Evolutionary conservation across 2,113 vertebrate species (phyloP).

Genomic region (Prietella phreatophila): DNA sequence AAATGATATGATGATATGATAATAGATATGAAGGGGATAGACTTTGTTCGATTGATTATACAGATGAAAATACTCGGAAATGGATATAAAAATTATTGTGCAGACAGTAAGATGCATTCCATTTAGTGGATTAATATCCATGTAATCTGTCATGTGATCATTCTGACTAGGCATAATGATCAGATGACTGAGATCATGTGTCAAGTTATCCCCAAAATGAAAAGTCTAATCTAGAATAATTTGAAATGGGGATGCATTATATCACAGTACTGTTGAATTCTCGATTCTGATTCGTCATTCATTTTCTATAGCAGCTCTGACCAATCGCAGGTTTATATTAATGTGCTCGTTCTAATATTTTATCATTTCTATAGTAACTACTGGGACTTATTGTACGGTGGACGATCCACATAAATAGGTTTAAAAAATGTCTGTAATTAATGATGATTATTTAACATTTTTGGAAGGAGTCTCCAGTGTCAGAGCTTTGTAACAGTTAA

Average conservation of each 20-base stretch:
- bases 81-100: background rate
- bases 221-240: background rate
- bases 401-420: background rate
- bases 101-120: background rate
- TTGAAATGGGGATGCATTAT: background rate
- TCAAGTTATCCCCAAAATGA: background rate
- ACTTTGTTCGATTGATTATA: background rate
- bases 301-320: background rate
- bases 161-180: background rate
- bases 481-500: background rate
- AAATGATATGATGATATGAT: slow-evolving; percentile 7
- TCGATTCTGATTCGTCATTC: background rate
- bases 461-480: too few relatives aligned
- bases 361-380: background rate
- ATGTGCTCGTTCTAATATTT: background rate
- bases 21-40: background rate
- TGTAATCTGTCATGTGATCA: background rate
- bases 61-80: background rate
- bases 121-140: background rate
- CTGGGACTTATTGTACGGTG: background rate
- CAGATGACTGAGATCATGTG: background rate
- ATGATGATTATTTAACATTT: background rate
- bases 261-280: background rate
- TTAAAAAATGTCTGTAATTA: background rate
- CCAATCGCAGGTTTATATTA: background rate